These are phyloP conservation scores for Papilio gigon DNA, from an alignment of 2,888 invertebrate genomes.

Conservation along the genomic window DNA sequence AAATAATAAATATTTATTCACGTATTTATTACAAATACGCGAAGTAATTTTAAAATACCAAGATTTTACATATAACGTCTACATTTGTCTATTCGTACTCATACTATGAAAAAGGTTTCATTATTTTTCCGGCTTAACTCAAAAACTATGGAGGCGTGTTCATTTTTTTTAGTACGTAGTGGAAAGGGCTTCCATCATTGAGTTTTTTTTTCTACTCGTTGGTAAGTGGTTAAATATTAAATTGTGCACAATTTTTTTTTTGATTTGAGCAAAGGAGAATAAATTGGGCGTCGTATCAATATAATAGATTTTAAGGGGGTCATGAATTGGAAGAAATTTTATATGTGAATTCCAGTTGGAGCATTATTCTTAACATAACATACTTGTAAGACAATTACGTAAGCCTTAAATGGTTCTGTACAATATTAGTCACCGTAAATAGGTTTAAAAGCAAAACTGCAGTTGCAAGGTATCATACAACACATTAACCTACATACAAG, in stretches of 20 bases:
- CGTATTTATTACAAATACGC: not conserved
- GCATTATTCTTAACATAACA: constrained; percentile 38
- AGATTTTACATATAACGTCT: too few relatives aligned
- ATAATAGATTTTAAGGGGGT: not conserved
- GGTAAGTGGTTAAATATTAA: too few relatives aligned
- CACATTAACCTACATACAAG: constrained; percentile 15
- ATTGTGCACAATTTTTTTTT: too few relatives aligned
- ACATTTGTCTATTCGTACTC: too few relatives aligned
- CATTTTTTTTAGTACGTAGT: too few relatives aligned
- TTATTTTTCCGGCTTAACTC: not conserved
- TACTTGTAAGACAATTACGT: not conserved
- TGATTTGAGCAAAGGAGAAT: too few relatives aligned
- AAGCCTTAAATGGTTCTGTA: not conserved
- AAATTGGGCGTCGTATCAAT: too few relatives aligned
- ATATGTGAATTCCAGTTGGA: too few relatives aligned
- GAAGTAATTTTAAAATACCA: too few relatives aligned
- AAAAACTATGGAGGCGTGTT: not conserved
- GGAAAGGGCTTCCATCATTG: too few relatives aligned
- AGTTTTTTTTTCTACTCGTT: not conserved
- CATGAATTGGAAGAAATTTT: too few relatives aligned
- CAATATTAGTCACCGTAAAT: constrained; percentile 15
- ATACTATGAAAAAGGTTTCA: too few relatives aligned
- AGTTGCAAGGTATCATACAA: constrained; percentile 38
- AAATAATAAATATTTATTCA: constrained; percentile 8
- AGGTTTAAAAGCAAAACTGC: constrained; percentile 37